Evolutionary conservation across 2,797 vertebrate genomes (phyloP).

Genomic region (Molossus molossus): DNA sequence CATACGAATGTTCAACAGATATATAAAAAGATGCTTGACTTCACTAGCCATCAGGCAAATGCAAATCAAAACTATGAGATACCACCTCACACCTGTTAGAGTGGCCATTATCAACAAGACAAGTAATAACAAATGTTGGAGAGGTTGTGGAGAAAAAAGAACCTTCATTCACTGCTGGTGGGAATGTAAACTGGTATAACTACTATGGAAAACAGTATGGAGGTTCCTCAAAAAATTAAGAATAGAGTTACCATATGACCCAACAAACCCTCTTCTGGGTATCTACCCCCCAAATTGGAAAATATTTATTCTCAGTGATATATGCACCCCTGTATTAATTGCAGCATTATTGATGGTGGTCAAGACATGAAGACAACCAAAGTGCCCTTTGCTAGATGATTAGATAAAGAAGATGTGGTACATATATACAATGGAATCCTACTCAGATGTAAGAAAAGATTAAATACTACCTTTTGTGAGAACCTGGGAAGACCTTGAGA

Average conservation of each 20-base stretch:
- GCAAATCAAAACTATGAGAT: background rate
- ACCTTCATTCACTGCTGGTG: background rate
- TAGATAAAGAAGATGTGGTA: background rate
- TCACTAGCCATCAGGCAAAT: background rate
- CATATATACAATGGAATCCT: background rate
- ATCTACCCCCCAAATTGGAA: background rate
- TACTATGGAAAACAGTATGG: background rate
- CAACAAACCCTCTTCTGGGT: background rate
- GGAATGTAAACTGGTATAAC: background rate
- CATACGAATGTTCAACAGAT: background rate
- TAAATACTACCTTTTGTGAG: background rate
- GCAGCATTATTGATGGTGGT: background rate
- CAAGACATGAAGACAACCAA: background rate
- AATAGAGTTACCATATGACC: background rate
- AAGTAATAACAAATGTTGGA: background rate
- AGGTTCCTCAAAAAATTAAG: background rate
- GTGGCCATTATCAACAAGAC: background rate
- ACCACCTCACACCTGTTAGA: background rate
- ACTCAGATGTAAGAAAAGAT: background rate
- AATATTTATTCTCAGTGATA: background rate
- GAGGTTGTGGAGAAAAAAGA: background rate
- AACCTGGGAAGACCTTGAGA: background rate
- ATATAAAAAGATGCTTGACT: background rate
- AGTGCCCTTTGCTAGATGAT: background rate
- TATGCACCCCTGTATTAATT: background rate